Evolutionary conservation across 2,113 vertebrate species (phyloP).

Genomic region (Amazona vittata): DNA sequence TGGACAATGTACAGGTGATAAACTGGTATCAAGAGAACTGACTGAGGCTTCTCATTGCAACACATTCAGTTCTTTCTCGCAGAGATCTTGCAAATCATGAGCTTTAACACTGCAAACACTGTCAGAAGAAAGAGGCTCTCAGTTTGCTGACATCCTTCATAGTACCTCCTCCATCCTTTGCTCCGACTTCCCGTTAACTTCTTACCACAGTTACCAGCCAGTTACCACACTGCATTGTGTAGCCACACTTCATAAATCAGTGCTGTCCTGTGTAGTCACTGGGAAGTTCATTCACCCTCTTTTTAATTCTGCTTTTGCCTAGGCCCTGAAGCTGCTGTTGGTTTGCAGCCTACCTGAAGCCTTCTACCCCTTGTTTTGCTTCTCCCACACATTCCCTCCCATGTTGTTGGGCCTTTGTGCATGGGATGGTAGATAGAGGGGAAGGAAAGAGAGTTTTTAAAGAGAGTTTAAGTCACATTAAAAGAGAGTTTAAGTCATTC

Average conservation of each 20-base stretch:
- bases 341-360: not conserved
- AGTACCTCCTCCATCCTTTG: not conserved
- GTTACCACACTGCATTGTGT: no score
- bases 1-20: fast-evolving
- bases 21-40: not conserved
- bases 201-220: not conserved
- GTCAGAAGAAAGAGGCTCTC: not conserved
- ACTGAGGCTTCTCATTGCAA: not conserved
- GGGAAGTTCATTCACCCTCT: not conserved
- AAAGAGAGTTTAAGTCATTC: not conserved
- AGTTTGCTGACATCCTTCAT: not conserved
- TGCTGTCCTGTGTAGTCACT: not conserved
- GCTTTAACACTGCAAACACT: not conserved
- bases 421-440: not conserved
- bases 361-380: not conserved
- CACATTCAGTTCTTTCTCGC: fast-evolving
- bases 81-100: not conserved
- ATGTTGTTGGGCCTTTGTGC: not conserved
- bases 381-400: not conserved
- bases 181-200: not conserved
- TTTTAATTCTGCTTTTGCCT: not conserved
- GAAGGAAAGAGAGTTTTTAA: not conserved
- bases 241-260: not conserved
- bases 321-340: not conserved
- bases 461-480: not conserved